Conservation (phyloP, 2,113 vertebrate genomes). For the Nycticorax nycticorax region DNA sequence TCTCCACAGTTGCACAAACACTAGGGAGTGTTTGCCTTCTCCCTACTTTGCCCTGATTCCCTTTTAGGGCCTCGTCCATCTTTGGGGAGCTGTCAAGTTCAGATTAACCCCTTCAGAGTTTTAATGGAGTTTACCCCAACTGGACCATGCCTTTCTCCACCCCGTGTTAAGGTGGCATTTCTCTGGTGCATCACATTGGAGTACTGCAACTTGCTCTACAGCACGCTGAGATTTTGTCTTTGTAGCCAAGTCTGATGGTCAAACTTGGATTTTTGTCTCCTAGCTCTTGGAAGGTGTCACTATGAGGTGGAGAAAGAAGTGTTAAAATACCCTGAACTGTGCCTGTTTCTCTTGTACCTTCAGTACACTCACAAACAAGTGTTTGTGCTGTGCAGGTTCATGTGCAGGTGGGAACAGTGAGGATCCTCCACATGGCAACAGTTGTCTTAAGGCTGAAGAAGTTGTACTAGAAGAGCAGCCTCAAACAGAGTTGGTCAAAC, state of each 20-base stretch:
- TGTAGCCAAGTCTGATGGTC: neutral
- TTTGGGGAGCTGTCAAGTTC: neutral
- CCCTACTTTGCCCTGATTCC: neutral
- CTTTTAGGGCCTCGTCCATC: neutral
- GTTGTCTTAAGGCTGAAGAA: constrained; percentile 21
- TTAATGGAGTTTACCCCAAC: neutral
- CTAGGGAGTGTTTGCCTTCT: neutral
- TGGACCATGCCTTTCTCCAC: neutral
- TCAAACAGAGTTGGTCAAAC: constrained; percentile 79
- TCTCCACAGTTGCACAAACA: neutral
- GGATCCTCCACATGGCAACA: neutral
- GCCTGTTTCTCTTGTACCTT: neutral
- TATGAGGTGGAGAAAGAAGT: neutral
- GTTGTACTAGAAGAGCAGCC: neutral
- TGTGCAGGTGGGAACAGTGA: neutral
- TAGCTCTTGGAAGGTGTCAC: neutral
- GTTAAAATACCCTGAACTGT: neutral
- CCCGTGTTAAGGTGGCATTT: neutral
- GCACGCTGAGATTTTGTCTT: neutral
- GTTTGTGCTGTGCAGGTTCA: neutral
- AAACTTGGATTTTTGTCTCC: neutral
- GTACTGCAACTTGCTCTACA: neutral
- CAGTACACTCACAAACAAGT: neutral
- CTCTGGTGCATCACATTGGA: neutral
- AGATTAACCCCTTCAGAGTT: neutral